Base-by-base conservation (phyloP, 2,113 vertebrate genomes). In the Elaphurus davidianus region DNA sequence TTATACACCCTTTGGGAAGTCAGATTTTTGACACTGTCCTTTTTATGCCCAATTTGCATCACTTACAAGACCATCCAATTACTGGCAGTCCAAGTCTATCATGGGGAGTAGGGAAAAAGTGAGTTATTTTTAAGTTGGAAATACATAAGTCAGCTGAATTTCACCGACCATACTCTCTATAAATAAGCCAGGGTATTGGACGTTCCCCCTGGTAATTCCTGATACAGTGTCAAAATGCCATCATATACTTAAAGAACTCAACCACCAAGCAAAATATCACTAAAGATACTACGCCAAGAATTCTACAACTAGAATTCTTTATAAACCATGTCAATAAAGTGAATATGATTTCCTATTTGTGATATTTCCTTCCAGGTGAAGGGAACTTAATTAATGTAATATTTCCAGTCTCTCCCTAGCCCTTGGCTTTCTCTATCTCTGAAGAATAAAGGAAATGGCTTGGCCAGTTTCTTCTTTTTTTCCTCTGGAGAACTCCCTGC, bases 201-300 rank as follows among this genome's bases (percentile, higher is more conserved):
- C 21, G 59, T 52, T 87, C 93, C 81, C 81, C 62, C 9, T 91
- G 88, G 86, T 89, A 89, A 93, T 79, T 91, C 43, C 67, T 83
- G 67, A 85, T 45, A 71, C 0, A 43, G 25, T 92, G 78, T 94
- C 96, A 98, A 97, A 98, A 97, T 94, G 87, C 52, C 57, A 92
- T 93, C 60, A 96, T 98, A 97, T 96, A 97, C 94, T 95, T 96
- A 91, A 84, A 96, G 78, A 79, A 87, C 55, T 90, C 97, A 94
- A 79, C 30, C 64, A 76, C 67, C 82, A 96, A 90, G 71, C 59
- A 83, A 94, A 84, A n/a, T 76, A 82, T 43, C 13, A 0, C 45
- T 43, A 90, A 94, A 91, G n/a, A 57, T 59, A 93, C 93, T 59
- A n/a, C 21, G n/a, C 81, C 27, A 28, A 76, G 59, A 87, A 96